phyloP scores from a whole-genome alignment of 1,140 invertebrate species.

The Daktulosphaira vitifoliae region DNA sequence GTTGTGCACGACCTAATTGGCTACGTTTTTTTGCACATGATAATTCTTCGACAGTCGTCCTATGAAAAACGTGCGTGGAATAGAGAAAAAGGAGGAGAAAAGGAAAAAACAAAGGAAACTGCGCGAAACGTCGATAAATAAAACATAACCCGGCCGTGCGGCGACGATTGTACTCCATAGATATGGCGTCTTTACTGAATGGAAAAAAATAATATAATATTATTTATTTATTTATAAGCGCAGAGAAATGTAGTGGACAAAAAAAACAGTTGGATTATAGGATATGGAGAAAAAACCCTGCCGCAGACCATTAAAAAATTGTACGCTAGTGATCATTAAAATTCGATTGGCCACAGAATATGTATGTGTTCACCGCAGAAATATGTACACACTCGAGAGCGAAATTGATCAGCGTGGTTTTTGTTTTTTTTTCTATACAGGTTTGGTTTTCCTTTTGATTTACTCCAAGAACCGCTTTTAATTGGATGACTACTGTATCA shows the following conservation, averaged over 20 bases:
- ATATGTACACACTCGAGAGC: constrained; percentile 21
- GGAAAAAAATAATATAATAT: constrained; percentile 26
- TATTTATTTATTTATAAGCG: too few relatives aligned
- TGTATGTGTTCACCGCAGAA: background rate
- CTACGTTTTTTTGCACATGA: constrained; percentile 30
- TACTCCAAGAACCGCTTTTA: constrained; percentile 18
- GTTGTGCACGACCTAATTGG: constrained; percentile 24
- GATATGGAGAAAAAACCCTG: constrained; percentile 7
- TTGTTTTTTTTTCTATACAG: constrained; percentile 16
- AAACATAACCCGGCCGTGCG: constrained; percentile 28
- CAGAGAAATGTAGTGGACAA: too few relatives aligned
- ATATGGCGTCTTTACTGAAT: constrained; percentile 19
- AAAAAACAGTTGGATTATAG: too few relatives aligned
- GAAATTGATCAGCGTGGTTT: constrained; percentile 10
- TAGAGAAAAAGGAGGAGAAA: background rate
- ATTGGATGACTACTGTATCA: constrained; percentile 26
- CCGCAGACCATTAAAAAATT: constrained; percentile 29
- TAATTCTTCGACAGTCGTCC: constrained; percentile 13
- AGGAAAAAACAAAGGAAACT: constrained; percentile 10
- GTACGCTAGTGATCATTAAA: constrained; percentile 21
- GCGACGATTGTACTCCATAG: background rate
- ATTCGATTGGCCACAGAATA: constrained; percentile 6
- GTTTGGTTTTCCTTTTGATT: constrained; percentile 32
- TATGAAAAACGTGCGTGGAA: background rate
- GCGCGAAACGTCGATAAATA: constrained; percentile 31